A percentile compares a stretch with the other conserved stretches of the same genome.
These are phyloP conservation scores for Nomada lathburiana DNA, from an alignment of 2,888 invertebrate species.

Conservation along the genomic window DNA sequence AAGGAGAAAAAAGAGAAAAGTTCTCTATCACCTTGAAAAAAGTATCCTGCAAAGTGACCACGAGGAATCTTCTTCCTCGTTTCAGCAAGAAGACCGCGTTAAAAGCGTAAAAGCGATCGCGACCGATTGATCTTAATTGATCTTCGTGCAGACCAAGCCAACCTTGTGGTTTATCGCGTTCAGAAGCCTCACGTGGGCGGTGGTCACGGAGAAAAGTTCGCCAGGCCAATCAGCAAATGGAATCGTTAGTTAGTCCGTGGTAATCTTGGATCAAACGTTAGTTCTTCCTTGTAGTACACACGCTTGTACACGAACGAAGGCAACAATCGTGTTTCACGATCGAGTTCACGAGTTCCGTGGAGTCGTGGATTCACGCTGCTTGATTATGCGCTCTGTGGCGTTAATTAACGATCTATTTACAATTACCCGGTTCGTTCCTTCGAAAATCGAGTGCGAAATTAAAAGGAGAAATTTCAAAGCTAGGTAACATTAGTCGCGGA, in stretches of 20 bases:
- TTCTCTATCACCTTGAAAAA: too few species aligned
- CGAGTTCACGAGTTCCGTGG: constrained; percentile 12
- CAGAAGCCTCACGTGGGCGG: not conserved
- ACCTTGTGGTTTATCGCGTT: constrained; percentile 18
- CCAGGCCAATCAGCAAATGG: constrained; percentile 69
- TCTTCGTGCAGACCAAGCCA: not conserved
- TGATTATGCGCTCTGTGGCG: not conserved
- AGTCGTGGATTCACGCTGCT: not conserved
- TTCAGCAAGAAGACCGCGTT: not conserved
- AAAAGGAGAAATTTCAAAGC: not conserved
- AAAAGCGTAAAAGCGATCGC: not conserved
- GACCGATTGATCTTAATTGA: constrained; percentile 25
- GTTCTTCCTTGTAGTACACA: constrained; percentile 70
- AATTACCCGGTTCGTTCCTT: not conserved
- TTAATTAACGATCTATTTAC: constrained; percentile 9
- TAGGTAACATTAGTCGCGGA: too few species aligned
- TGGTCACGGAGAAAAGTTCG: constrained; percentile 21
- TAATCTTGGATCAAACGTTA: constrained; percentile 68
- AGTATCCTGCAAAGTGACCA: constrained; percentile 1
- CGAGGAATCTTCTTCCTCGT: not conserved
- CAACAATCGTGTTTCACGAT: constrained; percentile 32
- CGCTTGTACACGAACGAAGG: constrained; percentile 12
- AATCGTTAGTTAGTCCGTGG: constrained; percentile 70
- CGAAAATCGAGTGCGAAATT: not conserved
- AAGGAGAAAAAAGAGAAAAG: too few species aligned